Evolutionary conservation across 2,113 vertebrate species (phyloP).

Genomic region (Halichoerus grypus): DNA sequence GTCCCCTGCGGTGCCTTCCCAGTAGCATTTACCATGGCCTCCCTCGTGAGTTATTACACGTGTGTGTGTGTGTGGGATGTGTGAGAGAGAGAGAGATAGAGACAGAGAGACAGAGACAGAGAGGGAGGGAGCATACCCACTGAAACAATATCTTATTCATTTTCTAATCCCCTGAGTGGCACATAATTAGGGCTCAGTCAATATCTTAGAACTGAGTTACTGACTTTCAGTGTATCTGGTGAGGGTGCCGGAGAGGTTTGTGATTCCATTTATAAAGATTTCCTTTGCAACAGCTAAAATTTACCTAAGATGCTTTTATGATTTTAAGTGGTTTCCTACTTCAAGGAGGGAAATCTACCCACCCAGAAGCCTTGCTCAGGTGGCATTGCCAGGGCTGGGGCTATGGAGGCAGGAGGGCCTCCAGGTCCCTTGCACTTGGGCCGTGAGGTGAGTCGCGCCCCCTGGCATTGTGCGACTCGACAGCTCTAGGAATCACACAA

Average conservation of each 20-base stretch:
- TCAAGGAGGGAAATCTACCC: neutral
- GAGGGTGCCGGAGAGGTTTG: neutral
- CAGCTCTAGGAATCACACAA: neutral
- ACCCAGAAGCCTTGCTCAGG: neutral
- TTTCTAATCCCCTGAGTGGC: neutral
- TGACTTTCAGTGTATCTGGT: neutral
- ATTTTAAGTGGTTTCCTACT: neutral
- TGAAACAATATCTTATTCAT: neutral
- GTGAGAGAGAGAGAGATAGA: neutral
- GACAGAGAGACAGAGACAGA: neutral
- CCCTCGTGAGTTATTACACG: neutral
- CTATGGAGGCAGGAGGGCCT: neutral
- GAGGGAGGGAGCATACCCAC: neutral
- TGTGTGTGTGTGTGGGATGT: neutral
- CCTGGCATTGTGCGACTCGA: neutral
- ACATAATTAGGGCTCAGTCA: neutral
- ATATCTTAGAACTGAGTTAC: neutral
- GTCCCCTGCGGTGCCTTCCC: neutral
- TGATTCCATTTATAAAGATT: conserved; percentile 23
- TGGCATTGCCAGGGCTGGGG: rapidly evolving
- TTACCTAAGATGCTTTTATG: neutral
- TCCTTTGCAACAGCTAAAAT: neutral
- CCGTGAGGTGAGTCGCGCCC: neutral
- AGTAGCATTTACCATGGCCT: neutral
- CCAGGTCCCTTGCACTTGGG: neutral